Percentiles rank a stretch among this genome's conserved stretches.
Evolutionary conservation across 2,888 invertebrate species (phyloP).

Genomic region (Eurytoma californica): DNA sequence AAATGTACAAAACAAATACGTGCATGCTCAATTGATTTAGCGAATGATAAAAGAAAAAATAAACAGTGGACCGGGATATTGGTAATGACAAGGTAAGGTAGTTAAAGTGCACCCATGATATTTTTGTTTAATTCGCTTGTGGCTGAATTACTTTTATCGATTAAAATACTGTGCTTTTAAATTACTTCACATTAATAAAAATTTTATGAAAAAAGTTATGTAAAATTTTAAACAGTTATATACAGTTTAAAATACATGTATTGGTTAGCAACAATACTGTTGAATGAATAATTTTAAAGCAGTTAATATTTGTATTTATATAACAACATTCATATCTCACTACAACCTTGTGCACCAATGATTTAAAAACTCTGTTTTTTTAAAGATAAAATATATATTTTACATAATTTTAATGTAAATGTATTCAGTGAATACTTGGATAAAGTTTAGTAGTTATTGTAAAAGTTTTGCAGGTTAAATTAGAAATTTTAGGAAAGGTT

Average conservation of each 20-base stretch:
- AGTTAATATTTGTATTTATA: slow-evolving; percentile 31
- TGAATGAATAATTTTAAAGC: neutral
- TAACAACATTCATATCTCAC: slow-evolving; percentile 59
- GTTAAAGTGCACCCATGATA: slow-evolving; percentile 56
- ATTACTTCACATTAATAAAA: too few relatives aligned
- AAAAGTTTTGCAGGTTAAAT: neutral
- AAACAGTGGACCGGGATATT: slow-evolving; percentile 59
- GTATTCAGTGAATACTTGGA: too few relatives aligned
- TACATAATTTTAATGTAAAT: too few relatives aligned
- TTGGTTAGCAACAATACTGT: neutral
- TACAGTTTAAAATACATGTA: slow-evolving; percentile 3
- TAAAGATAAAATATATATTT: neutral
- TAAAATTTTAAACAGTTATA: slow-evolving; percentile 1
- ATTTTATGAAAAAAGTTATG: neutral
- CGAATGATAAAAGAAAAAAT: slow-evolving; percentile 56
- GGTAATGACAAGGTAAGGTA: slow-evolving; percentile 66
- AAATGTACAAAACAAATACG: slow-evolving; percentile 65
- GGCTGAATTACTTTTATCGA: neutral
- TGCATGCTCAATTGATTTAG: slow-evolving; percentile 64
- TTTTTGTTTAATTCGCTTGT: neutral
- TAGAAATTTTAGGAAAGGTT: slow-evolving; percentile 8
- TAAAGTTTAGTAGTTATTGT: too few relatives aligned
- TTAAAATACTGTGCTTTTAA: too few relatives aligned
- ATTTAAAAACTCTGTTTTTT: slow-evolving; percentile 39
- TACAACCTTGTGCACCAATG: slow-evolving; percentile 61